Evolutionary conservation across 2,888 invertebrate species (phyloP), one percentile per base, ranked within the genome.

Genomic region (Ochropleura leucogaster): DNA sequence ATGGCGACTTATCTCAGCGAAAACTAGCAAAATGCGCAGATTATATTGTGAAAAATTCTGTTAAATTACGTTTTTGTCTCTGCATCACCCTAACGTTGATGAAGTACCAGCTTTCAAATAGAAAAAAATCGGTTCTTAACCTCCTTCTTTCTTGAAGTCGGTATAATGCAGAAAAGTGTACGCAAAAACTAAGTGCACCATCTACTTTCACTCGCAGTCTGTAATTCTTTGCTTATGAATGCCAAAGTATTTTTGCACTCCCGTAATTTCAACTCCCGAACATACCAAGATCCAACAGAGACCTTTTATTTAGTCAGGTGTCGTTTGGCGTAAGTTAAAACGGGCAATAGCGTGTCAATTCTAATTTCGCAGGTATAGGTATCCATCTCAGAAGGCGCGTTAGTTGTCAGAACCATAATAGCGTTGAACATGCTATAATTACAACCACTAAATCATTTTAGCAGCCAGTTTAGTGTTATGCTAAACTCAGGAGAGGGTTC

Each of bases 401-500:
- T 47, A n/a, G 51, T 65, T 51, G 30, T 62, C 66, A 57, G 44
- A 55, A 62, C 70, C 69, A 47, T 69, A 74, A 65, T 72, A 68
- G 69, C 66, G 68, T 51, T 7, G 42, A 60, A 65, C 53, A 83
- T 68, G 68, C 80, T 79, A 68, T 83, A 80, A 79, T 80, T 83
- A 73, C 57, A 65, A 40, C 10, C 47, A 68, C 55, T 83, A 65
- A 83, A 80, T 80, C 83, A 83, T 83, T 79, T 72, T 60, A 72
- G 55, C 72, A 72, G 68, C 51, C 42, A 79, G 42, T 72, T 68
- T 65, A 60, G 60, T 68, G 72, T 64, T 83, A 79, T 83, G 73
- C 60, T 73, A 66, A 73, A 68, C 51, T 79, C n/a, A 14, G 68
- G 16, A 65, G 62, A 57, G 20, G 46, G 68, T 73, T 68, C 68